Evolutionary conservation across 1,140 invertebrate genomes (phyloP), one percentile per base, ranked within the genome.

Genomic region (Sarcophaga peregrina): DNA sequence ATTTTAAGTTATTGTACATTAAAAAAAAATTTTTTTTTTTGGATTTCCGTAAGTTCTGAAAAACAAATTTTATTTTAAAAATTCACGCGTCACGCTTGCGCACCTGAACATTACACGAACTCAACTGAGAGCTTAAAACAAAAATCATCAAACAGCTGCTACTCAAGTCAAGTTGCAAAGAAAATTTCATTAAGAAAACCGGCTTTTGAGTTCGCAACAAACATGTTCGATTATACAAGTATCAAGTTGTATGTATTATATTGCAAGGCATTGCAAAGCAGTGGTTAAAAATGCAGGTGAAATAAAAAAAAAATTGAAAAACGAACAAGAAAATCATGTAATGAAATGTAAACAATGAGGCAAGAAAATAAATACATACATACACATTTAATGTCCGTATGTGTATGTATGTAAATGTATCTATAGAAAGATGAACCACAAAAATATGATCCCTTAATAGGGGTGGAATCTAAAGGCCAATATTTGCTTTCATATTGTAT

Each of bases 31-130:
- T n/a, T n/a, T n/a, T n/a, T n/a, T n/a, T n/a, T n/a, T n/a, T n/a
- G n/a, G n/a, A 3, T 62, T 62, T 62, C 58, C 58, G 58, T 62
- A 62, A 62, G 17, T 62, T 62, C 58, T 17, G 7, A 8, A 54
- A 20, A 37, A 37, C 25, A 37, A 37, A n/a, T n/a, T 11, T 8
- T 25, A 7, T 54, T 52, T 52, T 6, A 72, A 72, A 72, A 54
- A 52, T 54, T 82, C 48, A 25, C 83, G 76, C 50, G 78, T 81
- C 73, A 81, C 80, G 81, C 83, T 80, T 82, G 83, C 83, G 83
- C 83, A 84, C 83, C 83, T 84, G 83, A 84, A 80, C 62, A 48
- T 52, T 17, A 45, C 81, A 52, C 81, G 50, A 54, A 82, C 52
- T 82, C 81, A 84, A 84, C 83, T 84, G 68, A 82, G 17, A 68